Conservation (phyloP, 2,888 invertebrate species). For the Idaea aversata region DNA sequence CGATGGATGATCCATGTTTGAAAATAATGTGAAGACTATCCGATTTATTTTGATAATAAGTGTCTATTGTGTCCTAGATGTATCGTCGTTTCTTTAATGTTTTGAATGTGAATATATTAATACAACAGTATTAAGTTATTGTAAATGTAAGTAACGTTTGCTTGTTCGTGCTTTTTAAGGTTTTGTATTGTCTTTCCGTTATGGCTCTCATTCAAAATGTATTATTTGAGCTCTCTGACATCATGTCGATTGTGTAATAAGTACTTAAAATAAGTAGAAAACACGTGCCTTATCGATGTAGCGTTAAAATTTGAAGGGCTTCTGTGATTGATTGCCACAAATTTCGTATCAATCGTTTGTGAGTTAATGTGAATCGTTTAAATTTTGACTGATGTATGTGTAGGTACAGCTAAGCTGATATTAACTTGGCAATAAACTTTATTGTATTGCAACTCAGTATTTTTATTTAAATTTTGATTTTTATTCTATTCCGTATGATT, state of each 20-base stretch:
- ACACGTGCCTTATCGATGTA: not conserved
- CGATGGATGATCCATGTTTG: constrained; percentile 53
- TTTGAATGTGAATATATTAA: constrained; percentile 36
- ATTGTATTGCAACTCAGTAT: not conserved
- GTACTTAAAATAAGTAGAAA: constrained; percentile 4
- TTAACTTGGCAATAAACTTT: not conserved
- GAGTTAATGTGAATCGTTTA: not conserved
- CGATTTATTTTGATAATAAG: constrained; percentile 47
- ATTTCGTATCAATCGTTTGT: not conserved
- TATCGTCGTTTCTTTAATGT: constrained; percentile 31
- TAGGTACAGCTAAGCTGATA: constrained; percentile 1
- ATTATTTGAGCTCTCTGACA: constrained; percentile 38
- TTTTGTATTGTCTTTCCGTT: constrained; percentile 22
- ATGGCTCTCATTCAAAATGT: constrained; percentile 29
- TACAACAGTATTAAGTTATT: constrained; percentile 48
- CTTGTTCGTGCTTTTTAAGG: constrained; percentile 19
- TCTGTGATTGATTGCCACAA: not conserved
- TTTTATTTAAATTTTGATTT: not conserved
- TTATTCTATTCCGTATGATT: not conserved
- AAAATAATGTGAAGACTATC: constrained; percentile 44
- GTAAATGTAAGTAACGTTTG: constrained; percentile 15
- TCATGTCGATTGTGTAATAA: constrained; percentile 6
- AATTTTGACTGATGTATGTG: not conserved
- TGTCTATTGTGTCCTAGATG: constrained; percentile 43
- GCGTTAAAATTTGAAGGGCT: not conserved